Percentiles rank a stretch among this genome's conserved stretches.
phyloP scores from a whole-genome alignment of 2,113 vertebrate species.

The Octodon degus region DNA sequence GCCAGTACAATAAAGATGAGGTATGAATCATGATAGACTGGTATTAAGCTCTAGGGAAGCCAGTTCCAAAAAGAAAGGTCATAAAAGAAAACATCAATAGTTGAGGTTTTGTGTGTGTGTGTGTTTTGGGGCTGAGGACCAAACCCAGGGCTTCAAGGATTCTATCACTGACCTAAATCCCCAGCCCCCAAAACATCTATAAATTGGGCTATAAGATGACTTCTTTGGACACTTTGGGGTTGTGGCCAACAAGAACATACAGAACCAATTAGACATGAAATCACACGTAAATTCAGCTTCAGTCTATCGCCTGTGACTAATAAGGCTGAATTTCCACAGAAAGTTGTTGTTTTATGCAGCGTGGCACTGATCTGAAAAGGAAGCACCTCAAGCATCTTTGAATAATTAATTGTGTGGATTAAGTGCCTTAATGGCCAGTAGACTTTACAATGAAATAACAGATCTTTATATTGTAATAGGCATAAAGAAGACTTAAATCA shows the following conservation, averaged over 20 bases:
- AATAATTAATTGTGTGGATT: slow-evolving; percentile 34
- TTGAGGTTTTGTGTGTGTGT: no score
- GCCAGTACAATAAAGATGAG: slow-evolving; percentile 44
- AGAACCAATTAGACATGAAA: neutral
- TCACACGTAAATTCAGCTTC: slow-evolving; percentile 12
- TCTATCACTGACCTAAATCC: no score
- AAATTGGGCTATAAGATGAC: neutral
- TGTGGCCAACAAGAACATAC: neutral
- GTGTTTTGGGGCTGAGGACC: no score
- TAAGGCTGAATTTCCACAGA: neutral
- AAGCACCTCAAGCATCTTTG: neutral
- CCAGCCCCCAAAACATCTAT: neutral
- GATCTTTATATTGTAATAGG: neutral
- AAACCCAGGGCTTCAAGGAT: no score
- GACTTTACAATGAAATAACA: neutral
- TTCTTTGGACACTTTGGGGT: neutral
- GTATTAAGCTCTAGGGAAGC: neutral
- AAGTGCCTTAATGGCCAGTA: neutral
- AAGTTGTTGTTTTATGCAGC: neutral
- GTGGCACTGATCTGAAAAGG: slow-evolving; percentile 1
- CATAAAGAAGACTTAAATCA: neutral
- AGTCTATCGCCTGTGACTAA: neutral
- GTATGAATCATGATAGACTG: slow-evolving; percentile 14
- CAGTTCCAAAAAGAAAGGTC: slow-evolving; percentile 11
- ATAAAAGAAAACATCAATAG: slow-evolving; percentile 10